Percentiles rank a stretch among this genome's conserved stretches.
phyloP scores from a whole-genome alignment of 2,888 invertebrate species.

The Chrysolina haemoptera region DNA sequence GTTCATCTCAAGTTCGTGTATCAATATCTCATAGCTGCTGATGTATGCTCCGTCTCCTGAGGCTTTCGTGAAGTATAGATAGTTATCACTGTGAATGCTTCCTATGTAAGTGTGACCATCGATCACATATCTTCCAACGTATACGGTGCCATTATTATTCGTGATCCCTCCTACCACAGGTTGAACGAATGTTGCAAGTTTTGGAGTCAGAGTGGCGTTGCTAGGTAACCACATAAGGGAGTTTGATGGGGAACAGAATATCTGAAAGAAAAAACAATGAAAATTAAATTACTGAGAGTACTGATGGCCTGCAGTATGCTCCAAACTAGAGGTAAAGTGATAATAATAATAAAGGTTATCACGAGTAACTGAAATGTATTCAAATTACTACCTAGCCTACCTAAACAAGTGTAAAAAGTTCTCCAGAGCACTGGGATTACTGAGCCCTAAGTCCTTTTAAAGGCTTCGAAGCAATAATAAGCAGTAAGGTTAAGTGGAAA shows the following conservation, averaged over 20 bases:
- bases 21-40: constrained; percentile 8
- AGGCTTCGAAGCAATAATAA: too few relatives aligned
- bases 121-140: constrained; percentile 8
- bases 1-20: constrained; percentile 10
- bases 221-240: constrained; percentile 11
- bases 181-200: background rate
- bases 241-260: constrained; percentile 7
- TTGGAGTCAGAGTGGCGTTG: constrained; percentile 6
- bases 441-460: too few relatives aligned
- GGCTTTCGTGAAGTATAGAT: constrained; percentile 3
- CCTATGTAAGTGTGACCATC: constrained; percentile 13
- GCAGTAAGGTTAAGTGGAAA: too few relatives aligned
- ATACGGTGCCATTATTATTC: constrained; percentile 17
- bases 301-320: too few relatives aligned
- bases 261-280: constrained; percentile 22
- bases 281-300: background rate
- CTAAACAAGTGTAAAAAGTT: too few relatives aligned
- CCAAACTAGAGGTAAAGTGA: too few relatives aligned
- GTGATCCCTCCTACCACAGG: constrained; percentile 26
- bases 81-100: constrained; percentile 21
- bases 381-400: too few relatives aligned
- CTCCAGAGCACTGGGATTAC: too few relatives aligned
- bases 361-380: too few relatives aligned
- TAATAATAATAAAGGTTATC: too few relatives aligned
- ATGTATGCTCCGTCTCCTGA: background rate